Base-by-base conservation (phyloP, 2,797 vertebrate genomes). In the Tiaroga cobitis region DNA sequence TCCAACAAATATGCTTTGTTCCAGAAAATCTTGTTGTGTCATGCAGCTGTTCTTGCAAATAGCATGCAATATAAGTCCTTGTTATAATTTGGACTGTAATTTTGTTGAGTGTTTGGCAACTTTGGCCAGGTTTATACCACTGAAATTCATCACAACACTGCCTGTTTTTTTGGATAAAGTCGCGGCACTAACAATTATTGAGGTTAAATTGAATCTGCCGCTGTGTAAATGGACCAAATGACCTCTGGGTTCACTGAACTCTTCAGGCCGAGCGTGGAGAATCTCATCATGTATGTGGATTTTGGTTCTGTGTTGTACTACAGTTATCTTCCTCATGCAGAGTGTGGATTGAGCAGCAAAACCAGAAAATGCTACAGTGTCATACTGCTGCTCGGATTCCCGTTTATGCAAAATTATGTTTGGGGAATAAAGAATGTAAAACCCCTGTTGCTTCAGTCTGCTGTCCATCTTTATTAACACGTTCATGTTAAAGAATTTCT, bases 341-440 rank as follows among this genome's bases (percentile, higher is more conserved):
- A 79, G 85, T 75, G n/a, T 54, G 39, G 34, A 32, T 69, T 81
- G 46, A n/a, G 70, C 37, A 24, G 87, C 59, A 89, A 82, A 78
- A 82, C 24, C n/a, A 81, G 77, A 87, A 86, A 59, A 69, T 81
- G 87, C 82, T 90, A 90, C 87, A 84, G 89, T 89, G 88, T 89
- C 90, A 89, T 88, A 85, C 88, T 91, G 89, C 91, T 92, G 93
- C 91, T 91, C 91, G 87, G 88, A 88, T 87, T 91, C 34, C 85
- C 16, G 29, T 91, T 92, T 91, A 87, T 87, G 86, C 84, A 86
- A 88, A 70, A 59, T 59, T 63, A 86, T 88, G 85, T 91, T 92
- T 92, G 82, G 89, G 90, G 77, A 95, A 94, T 94, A 95, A 95
- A 95, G 92, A 94, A 92, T 91, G 90, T 93, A 92, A 90, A 92